Conservation (phyloP, 1,140 invertebrate genomes). For the Globodera rostochiensis region DNA sequence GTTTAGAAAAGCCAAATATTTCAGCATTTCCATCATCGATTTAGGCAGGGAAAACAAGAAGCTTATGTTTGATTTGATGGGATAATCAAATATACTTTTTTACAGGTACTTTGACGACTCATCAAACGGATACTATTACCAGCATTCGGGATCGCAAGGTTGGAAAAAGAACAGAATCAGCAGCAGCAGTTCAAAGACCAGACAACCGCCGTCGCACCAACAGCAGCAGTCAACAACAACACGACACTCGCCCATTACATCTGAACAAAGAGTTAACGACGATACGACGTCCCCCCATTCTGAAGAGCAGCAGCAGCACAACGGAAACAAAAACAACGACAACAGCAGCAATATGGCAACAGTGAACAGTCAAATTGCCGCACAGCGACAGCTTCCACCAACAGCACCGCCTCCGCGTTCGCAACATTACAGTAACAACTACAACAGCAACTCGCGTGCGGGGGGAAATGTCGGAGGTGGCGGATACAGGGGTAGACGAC, state of each 20-base stretch:
- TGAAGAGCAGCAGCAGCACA: no score
- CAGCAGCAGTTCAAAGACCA: neutral
- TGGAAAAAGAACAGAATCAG: slow-evolving; percentile 31
- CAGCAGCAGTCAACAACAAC: no score
- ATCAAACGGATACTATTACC: slow-evolving; percentile 64
- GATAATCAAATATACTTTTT: neutral
- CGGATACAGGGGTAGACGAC: neutral
- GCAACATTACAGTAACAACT: neutral
- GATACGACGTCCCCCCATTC: no score
- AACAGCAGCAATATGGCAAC: neutral
- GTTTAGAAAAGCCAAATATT: neutral
- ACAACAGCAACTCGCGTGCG: neutral
- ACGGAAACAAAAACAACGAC: neutral
- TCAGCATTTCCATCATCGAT: neutral
- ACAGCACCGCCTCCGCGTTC: neutral
- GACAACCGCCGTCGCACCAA: no score
- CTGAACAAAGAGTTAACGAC: no score
- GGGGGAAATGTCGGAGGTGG: neutral
- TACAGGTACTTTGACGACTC: slow-evolving; percentile 58
- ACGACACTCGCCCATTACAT: no score
- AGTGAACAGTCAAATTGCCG: neutral
- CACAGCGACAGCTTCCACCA: neutral
- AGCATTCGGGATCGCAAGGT: slow-evolving; percentile 47
- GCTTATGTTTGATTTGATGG: neutral
- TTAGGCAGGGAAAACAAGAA: neutral